Evolutionary conservation across 2,888 invertebrate species (phyloP).

Genomic region (Oxystoma pomonae): DNA sequence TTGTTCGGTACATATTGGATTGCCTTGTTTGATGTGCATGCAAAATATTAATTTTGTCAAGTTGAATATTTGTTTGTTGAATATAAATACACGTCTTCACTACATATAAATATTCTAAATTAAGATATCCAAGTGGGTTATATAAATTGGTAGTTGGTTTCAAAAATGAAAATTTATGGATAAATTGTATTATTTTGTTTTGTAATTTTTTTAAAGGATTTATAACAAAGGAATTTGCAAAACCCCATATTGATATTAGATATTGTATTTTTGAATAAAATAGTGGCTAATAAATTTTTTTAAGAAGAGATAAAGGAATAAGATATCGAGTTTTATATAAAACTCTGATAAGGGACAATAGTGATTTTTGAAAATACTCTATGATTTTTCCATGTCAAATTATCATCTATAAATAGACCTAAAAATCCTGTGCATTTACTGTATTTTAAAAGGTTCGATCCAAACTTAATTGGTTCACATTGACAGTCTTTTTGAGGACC

Average conservation of each 20-base stretch:
- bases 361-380: not conserved
- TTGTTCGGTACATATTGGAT: too few relatives aligned
- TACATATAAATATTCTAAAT: too few relatives aligned
- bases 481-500: not conserved
- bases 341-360: not conserved
- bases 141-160: too few relatives aligned
- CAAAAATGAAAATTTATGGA: too few relatives aligned
- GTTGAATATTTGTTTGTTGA: too few relatives aligned
- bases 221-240: not conserved
- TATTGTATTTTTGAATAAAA: not conserved
- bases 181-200: not conserved
- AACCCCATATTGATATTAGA: not conserved
- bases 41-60: too few relatives aligned
- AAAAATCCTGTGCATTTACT: not conserved
- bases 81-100: too few relatives aligned
- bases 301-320: not conserved
- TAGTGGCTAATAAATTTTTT: not conserved
- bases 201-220: not conserved
- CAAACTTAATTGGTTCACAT: not conserved
- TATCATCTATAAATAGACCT: not conserved
- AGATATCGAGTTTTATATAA: not conserved
- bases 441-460: not conserved
- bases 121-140: too few relatives aligned
- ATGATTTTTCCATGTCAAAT: not conserved
- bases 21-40: too few relatives aligned